Evolutionary conservation across 2,888 invertebrate species (phyloP).

Genomic region (Eueremaeus valkanovi): DNA sequence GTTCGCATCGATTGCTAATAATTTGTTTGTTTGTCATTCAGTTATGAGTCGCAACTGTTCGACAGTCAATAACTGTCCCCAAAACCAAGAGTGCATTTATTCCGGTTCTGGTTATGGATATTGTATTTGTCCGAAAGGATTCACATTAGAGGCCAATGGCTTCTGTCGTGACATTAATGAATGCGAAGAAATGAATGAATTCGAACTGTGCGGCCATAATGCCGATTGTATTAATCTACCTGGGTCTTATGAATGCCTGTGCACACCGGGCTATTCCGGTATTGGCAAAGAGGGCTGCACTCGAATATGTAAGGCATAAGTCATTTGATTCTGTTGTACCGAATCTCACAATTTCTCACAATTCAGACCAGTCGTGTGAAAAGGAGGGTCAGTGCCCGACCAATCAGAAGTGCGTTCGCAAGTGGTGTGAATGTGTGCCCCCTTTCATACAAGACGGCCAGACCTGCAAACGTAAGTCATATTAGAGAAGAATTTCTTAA

Average conservation of each 20-base stretch:
- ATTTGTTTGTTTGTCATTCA: slow-evolving; percentile 26
- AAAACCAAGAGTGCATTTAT: slow-evolving; percentile 77
- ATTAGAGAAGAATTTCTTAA: too few species aligned
- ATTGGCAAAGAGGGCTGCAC: slow-evolving; percentile 72
- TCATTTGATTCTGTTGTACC: background rate
- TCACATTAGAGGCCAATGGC: slow-evolving; percentile 51
- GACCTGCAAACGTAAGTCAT: slow-evolving; percentile 70
- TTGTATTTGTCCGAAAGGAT: slow-evolving; percentile 87
- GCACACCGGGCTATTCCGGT: slow-evolving; percentile 76
- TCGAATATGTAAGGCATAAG: slow-evolving; percentile 63
- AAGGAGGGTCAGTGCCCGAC: slow-evolving; percentile 73
- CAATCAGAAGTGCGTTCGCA: slow-evolving; percentile 86
- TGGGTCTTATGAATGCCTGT: slow-evolving; percentile 76
- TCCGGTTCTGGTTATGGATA: slow-evolving; percentile 86
- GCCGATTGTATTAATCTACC: slow-evolving; percentile 72
- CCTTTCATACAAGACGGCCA: slow-evolving; percentile 77
- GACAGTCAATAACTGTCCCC: slow-evolving; percentile 68
- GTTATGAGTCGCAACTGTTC: slow-evolving; percentile 48
- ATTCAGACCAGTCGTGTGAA: slow-evolving; percentile 34
- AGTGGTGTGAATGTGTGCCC: slow-evolving; percentile 83
- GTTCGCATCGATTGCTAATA: background rate
- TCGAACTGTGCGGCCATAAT: slow-evolving; percentile 67
- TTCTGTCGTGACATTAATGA: slow-evolving; percentile 46
- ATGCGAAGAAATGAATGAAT: slow-evolving; percentile 63
- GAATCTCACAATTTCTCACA: background rate